Evolutionary conservation across 1,140 invertebrate species (phyloP).

Genomic region (Trachymyrmex cornetzi): DNA sequence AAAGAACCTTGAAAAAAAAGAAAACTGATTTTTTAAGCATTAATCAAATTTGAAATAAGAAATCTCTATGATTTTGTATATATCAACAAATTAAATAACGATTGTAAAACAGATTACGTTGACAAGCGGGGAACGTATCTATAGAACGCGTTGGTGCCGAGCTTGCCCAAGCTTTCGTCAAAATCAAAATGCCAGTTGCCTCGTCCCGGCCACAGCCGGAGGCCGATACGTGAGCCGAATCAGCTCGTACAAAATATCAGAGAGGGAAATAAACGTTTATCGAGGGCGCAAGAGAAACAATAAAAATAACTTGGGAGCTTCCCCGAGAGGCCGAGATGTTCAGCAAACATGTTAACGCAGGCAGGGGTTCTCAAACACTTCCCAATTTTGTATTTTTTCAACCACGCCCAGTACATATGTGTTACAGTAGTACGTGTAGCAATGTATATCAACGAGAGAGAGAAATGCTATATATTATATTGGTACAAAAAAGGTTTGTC

Average conservation of each 20-base stretch:
- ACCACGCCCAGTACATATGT: background rate
- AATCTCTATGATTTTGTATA: background rate
- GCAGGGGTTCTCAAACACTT: conserved; percentile 20
- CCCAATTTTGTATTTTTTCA: conserved; percentile 21
- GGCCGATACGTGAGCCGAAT: conserved; percentile 44
- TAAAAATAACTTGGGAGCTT: conserved; percentile 47
- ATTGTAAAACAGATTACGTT: conserved; percentile 11
- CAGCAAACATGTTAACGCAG: conserved; percentile 29
- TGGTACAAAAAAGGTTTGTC: background rate
- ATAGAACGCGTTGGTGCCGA: background rate
- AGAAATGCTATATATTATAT: background rate
- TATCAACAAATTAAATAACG: background rate
- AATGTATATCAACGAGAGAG: background rate
- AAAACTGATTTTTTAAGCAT: background rate
- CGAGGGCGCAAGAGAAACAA: conserved; percentile 55
- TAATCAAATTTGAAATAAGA: background rate
- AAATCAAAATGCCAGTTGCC: conserved; percentile 44
- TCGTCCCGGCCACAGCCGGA: background rate
- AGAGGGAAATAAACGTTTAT: conserved; percentile 59
- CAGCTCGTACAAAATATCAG: conserved; percentile 15
- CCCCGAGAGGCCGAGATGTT: conserved; percentile 15
- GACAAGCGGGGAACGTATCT: background rate
- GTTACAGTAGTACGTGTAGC: background rate
- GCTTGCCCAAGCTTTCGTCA: conserved; percentile 26
- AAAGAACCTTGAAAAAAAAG: background rate